A percentile compares a stretch with the other conserved stretches of the same genome.
These are phyloP conservation scores for Phrynocephalus versicolor DNA, from an alignment of 2,113 vertebrate species.

Conservation along the genomic window DNA sequence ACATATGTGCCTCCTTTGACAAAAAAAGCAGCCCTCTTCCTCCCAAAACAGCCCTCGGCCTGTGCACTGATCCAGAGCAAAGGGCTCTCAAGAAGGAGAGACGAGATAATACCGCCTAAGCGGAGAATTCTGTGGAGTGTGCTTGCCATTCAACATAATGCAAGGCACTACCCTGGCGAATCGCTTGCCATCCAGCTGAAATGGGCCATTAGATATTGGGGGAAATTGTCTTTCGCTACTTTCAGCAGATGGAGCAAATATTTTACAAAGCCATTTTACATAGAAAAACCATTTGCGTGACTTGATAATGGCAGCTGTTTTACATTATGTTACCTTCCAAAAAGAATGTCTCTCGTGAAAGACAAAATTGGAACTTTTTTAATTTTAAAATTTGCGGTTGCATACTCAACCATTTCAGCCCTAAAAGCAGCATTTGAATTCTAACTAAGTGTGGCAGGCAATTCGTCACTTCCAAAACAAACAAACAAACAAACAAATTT, in stretches of 20 bases:
- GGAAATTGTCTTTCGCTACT: conserved; percentile 92
- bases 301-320: conserved; percentile 76
- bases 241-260: conserved; percentile 96
- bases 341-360: conserved; percentile 68
- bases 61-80: conserved; percentile 54
- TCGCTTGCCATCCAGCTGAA: conserved; percentile 82
- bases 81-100: conserved; percentile 66
- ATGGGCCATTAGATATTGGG: conserved; percentile 93
- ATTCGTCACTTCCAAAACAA: conserved; percentile 31
- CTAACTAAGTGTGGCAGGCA: conserved; percentile 55
- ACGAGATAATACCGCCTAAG: conserved; percentile 79
- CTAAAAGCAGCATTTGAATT: conserved; percentile 70
- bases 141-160: conserved; percentile 65
- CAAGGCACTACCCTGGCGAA: conserved; percentile 68
- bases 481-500: not conserved
- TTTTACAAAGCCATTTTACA: conserved; percentile 86
- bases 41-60: conserved; percentile 63
- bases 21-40: conserved; percentile 52
- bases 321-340: conserved; percentile 72
- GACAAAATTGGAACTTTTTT: conserved; percentile 71
- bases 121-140: conserved; percentile 63
- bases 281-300: conserved; percentile 79
- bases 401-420: conserved; percentile 56
- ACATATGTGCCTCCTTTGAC: conserved; percentile 74
- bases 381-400: conserved; percentile 74